Percentiles rank a stretch among this genome's conserved stretches.
phyloP scores from a whole-genome alignment of 1,140 invertebrate species.

The Camponotus vicinus region DNA sequence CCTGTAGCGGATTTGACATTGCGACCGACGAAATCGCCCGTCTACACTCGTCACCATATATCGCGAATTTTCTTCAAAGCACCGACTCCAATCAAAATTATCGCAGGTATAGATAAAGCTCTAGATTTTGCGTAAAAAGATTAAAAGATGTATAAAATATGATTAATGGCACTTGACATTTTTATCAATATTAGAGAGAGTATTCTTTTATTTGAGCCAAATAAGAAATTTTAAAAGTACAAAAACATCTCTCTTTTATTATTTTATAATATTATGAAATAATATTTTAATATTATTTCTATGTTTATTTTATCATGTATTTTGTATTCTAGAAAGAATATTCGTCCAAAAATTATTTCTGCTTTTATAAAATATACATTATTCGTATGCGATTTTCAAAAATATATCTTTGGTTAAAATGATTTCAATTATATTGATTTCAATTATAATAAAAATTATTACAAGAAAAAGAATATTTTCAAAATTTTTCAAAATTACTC shows the following conservation, averaged over 20 bases:
- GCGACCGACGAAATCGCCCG: conserved; percentile 14
- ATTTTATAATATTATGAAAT: not conserved
- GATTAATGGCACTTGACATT: not conserved
- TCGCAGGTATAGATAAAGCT: conserved; percentile 66
- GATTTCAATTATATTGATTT: too few species aligned
- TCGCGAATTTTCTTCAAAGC: conserved; percentile 42
- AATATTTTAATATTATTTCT: not conserved
- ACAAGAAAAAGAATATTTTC: not conserved
- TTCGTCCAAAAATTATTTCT: not conserved
- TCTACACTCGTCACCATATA: conserved; percentile 10
- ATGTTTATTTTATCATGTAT: not conserved
- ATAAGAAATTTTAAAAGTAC: not conserved
- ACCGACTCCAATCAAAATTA: conserved; percentile 67
- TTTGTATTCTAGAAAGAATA: not conserved
- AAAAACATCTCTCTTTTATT: not conserved
- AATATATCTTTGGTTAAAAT: not conserved
- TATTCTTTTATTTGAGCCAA: not conserved
- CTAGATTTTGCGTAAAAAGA: not conserved
- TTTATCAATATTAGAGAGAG: not conserved
- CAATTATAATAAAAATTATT: not conserved
- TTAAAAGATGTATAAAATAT: not conserved
- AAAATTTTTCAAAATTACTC: not conserved
- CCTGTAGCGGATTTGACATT: conserved; percentile 18
- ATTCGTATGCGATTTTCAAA: not conserved
- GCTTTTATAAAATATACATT: not conserved